These are phyloP conservation scores for Lophotis ruficrista DNA, from an alignment of 2,113 vertebrate genomes.

Conservation along the genomic window DNA sequence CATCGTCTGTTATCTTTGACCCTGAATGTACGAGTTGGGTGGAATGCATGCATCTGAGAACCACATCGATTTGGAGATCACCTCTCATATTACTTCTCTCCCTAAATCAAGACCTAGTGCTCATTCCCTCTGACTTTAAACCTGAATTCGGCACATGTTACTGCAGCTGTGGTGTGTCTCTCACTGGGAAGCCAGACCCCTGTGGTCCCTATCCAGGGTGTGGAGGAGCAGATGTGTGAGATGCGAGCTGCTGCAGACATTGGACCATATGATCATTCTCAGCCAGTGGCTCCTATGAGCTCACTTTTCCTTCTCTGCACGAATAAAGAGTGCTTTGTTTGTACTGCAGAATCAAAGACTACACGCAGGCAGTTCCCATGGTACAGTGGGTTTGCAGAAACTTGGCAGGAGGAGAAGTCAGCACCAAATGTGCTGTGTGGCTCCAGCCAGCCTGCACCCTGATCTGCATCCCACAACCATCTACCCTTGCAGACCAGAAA, in stretches of 20 bases:
- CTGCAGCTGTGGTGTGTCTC: fast-evolving
- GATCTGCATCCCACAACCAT: background rate
- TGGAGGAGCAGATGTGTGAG: background rate
- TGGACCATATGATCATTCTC: background rate
- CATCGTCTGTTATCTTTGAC: background rate
- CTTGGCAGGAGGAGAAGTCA: background rate
- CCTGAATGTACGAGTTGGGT: background rate
- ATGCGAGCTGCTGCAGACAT: background rate
- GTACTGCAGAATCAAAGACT: background rate
- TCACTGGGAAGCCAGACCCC: background rate
- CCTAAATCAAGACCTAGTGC: background rate
- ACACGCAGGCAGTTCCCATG: background rate
- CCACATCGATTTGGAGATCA: background rate
- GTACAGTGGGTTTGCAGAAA: background rate
- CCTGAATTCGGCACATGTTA: background rate
- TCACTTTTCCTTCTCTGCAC: background rate
- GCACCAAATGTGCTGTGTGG: background rate
- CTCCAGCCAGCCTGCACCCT: background rate
- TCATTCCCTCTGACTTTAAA: background rate
- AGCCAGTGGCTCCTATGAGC: background rate
- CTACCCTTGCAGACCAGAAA: background rate
- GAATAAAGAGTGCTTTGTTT: conserved; percentile 45
- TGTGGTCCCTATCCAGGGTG: background rate
- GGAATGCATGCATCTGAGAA: background rate
- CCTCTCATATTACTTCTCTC: background rate